These are phyloP conservation scores for Cyclophora punctaria DNA, from an alignment of 2,888 invertebrate genomes.

Conservation along the genomic window DNA sequence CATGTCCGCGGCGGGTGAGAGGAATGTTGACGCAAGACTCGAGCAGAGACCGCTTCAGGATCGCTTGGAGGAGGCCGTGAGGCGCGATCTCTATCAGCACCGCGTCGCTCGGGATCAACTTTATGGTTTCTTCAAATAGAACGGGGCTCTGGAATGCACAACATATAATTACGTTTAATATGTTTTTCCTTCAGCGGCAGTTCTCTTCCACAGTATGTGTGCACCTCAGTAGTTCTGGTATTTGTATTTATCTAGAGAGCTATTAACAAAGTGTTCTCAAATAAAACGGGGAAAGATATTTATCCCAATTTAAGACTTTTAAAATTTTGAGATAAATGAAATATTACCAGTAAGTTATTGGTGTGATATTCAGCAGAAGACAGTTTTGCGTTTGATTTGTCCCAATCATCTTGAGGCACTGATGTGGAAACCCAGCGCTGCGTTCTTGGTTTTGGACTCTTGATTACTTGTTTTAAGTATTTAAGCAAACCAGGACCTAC, in stretches of 20 bases:
- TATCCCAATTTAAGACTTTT: too few relatives aligned
- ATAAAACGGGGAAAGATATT: too few relatives aligned
- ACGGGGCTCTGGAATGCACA: constrained; percentile 61
- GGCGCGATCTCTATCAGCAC: constrained; percentile 90
- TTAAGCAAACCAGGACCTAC: constrained; percentile 69
- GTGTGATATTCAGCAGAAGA: constrained; percentile 89
- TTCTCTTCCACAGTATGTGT: too few relatives aligned
- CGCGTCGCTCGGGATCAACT: constrained; percentile 83
- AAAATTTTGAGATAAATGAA: too few relatives aligned
- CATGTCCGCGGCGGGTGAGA: constrained; percentile 80
- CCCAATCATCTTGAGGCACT: constrained; percentile 79
- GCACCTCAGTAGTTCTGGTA: too few relatives aligned
- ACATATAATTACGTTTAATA: too few relatives aligned
- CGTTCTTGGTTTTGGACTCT: constrained; percentile 76
- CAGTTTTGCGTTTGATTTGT: constrained; percentile 41
- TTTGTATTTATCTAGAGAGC: too few relatives aligned
- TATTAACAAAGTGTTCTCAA: too few relatives aligned
- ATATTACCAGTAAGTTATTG: constrained; percentile 77
- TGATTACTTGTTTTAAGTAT: constrained; percentile 75
- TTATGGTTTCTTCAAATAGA: constrained; percentile 84
- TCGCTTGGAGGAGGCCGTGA: constrained; percentile 83
- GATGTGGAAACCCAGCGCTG: constrained; percentile 88
- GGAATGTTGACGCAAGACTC: constrained; percentile 78
- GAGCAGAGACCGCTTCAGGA: constrained; percentile 79
- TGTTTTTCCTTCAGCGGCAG: too few relatives aligned